Conservation (phyloP, 2,888 invertebrate species). For the Harpagoxenus sublaevis region DNA sequence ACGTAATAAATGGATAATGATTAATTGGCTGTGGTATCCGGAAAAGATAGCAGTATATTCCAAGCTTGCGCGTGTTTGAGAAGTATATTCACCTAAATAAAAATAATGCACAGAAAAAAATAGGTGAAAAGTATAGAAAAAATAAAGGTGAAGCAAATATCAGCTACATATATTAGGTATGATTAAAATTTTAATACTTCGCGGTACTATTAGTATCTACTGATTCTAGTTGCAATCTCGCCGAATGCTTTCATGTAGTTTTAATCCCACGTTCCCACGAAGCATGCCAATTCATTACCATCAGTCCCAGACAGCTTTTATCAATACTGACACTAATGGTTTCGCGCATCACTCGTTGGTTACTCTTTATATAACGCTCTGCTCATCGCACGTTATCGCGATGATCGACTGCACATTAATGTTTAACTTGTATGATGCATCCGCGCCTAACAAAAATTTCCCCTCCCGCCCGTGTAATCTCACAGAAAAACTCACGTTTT, state of each 20-base stretch:
- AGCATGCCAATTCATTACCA: constrained; percentile 38
- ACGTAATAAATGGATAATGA: too few species aligned
- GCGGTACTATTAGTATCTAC: not conserved
- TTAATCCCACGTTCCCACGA: not conserved
- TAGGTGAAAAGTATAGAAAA: not conserved
- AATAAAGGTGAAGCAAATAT: not conserved
- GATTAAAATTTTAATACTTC: not conserved
- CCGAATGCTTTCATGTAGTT: constrained; percentile 22
- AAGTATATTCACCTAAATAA: not conserved
- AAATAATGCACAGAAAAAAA: not conserved
- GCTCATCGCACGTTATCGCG: constrained; percentile 23
- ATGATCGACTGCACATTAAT: constrained; percentile 42
- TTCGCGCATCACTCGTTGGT: constrained; percentile 22
- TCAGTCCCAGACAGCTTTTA: constrained; percentile 29
- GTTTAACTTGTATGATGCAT: constrained; percentile 17
- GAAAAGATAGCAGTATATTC: not conserved
- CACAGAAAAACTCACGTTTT: not conserved
- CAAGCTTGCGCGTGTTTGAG: not conserved
- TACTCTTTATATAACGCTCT: constrained; percentile 22
- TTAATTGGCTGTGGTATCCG: not conserved
- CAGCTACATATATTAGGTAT: not conserved
- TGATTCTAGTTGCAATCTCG: constrained; percentile 8
- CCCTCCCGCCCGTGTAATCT: not conserved
- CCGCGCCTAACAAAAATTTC: not conserved
- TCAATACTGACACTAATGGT: constrained; percentile 36